phyloP scores from a whole-genome alignment of 2,797 vertebrate species.

The Pygocentrus nattereri region DNA sequence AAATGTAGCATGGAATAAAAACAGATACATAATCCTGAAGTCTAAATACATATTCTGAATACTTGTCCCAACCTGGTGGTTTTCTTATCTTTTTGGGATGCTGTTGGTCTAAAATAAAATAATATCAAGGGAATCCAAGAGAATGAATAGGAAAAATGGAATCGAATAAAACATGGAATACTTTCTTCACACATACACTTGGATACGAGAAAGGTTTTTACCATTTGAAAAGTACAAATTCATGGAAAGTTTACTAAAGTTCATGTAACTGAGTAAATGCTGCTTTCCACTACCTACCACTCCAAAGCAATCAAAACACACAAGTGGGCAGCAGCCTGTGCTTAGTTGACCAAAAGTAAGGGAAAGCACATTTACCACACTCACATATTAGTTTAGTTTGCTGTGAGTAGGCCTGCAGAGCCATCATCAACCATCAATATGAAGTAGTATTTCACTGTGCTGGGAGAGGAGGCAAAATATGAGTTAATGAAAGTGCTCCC shows the following conservation, averaged over 20 bases:
- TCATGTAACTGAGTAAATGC: background rate
- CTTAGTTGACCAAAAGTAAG: background rate
- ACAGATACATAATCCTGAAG: no score
- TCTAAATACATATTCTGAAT: no score
- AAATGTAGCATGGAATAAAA: no score
- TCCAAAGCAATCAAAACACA: background rate
- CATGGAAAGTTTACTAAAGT: background rate
- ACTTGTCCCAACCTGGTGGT: no score
- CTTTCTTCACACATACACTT: background rate
- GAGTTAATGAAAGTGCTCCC: constrained; percentile 60
- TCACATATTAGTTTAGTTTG: constrained; percentile 32
- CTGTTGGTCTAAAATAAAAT: no score
- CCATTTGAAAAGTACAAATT: background rate
- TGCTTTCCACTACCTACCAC: background rate
- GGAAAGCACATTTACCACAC: constrained; percentile 9
- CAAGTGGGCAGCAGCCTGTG: background rate
- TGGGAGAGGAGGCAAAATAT: constrained; percentile 48
- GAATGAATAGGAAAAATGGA: no score
- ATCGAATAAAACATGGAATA: no score
- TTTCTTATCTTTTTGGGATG: no score
- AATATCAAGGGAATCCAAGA: no score
- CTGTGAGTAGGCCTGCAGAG: constrained; percentile 26
- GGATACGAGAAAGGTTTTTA: background rate
- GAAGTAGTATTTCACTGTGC: constrained; percentile 48
- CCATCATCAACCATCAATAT: constrained; percentile 36